phyloP scores from a whole-genome alignment of 2,888 invertebrate genomes.

The Stegophylla sp. region DNA sequence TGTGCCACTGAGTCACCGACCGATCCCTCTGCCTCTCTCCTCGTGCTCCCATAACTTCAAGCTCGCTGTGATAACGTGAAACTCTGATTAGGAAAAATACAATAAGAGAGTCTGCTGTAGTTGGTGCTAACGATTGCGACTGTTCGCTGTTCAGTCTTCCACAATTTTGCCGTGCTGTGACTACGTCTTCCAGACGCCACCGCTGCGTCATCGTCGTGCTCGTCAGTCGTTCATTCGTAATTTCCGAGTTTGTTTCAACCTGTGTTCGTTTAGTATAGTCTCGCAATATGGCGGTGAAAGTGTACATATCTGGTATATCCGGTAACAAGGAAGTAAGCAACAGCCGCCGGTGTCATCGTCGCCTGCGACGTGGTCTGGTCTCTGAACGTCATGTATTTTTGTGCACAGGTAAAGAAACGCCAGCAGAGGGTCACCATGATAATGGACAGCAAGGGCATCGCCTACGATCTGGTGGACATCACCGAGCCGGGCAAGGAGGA shows the following conservation, averaged over 20 bases:
- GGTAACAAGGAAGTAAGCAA: slow-evolving; percentile 94
- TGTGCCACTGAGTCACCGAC: background rate
- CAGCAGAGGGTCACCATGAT: slow-evolving; percentile 94
- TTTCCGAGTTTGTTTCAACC: no score
- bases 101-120: no score
- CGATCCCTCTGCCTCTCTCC: background rate
- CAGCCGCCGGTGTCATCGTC: slow-evolving; percentile 63
- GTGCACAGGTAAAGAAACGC: slow-evolving; percentile 86
- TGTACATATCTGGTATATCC: slow-evolving; percentile 90
- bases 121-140: no score
- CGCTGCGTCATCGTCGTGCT: no score
- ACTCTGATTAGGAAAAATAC: no score
- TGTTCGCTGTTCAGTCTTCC: no score
- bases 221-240: no score
- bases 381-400: slow-evolving; percentile 62
- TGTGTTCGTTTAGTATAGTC: no score
- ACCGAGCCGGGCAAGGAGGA: slow-evolving; percentile 89
- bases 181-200: no score
- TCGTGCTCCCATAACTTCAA: no score
- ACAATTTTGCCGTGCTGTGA: no score
- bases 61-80: no score
- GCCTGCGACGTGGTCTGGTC: background rate
- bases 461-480: slow-evolving; percentile 90
- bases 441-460: slow-evolving; percentile 87
- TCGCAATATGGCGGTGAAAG: slow-evolving; percentile 82